A percentile compares a stretch with the other conserved stretches of the same genome.
Evolutionary conservation across 2,113 vertebrate genomes (phyloP).

Genomic region (Ophiodon elongatus): DNA sequence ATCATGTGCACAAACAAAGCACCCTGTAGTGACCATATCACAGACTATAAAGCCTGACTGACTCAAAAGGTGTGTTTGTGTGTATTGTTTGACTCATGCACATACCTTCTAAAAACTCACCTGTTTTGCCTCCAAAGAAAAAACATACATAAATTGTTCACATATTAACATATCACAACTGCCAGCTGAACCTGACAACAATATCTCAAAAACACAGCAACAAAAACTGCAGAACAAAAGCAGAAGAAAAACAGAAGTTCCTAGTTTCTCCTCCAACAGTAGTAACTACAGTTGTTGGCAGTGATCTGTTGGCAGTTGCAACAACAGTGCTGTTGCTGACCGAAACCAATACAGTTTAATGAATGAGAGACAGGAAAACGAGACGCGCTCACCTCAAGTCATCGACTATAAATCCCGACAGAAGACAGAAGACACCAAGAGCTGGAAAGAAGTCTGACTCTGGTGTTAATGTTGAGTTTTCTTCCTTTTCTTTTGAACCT

Average conservation of each 20-base stretch:
- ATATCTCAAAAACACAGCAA: background rate
- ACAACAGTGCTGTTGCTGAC: background rate
- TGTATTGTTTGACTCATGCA: conserved; percentile 52
- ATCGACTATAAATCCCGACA: background rate
- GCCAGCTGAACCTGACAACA: background rate
- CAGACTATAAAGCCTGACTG: conserved; percentile 8
- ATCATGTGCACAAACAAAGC: background rate
- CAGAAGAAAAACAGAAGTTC: background rate
- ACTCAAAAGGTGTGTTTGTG: conserved; percentile 62
- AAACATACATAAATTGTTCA: background rate
- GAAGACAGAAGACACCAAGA: background rate
- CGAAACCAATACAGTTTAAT: background rate
- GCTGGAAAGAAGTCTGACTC: conserved; percentile 7
- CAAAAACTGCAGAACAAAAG: background rate
- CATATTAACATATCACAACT: background rate
- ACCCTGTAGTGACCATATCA: background rate
- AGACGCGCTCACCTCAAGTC: conserved; percentile 58
- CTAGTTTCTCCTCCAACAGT: background rate
- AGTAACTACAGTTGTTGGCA: background rate
- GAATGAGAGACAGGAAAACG: background rate
- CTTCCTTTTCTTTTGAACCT: conserved; percentile 21
- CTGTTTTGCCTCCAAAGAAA: conserved; percentile 11
- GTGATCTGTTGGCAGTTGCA: background rate
- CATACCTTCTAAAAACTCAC: conserved; percentile 9
- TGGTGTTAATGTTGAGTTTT: conserved; percentile 41